These are phyloP conservation scores for Caenorhabditis brenneri DNA, from an alignment of 1,140 invertebrate species.

Conservation along the genomic window DNA sequence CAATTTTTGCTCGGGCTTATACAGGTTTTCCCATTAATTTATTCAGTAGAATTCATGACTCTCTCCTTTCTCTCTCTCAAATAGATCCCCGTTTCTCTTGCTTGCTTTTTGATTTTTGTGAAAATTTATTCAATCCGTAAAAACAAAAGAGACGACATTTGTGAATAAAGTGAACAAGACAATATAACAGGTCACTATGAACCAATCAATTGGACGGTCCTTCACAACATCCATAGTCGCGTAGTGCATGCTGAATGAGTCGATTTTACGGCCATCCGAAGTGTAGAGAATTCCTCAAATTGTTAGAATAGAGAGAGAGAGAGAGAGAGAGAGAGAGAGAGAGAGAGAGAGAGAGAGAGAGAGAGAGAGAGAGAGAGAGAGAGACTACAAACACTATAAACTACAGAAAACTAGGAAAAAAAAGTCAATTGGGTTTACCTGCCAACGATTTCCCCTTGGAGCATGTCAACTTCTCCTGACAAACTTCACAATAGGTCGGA, in stretches of 20 bases:
- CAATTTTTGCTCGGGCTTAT: background rate
- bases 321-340: too few species aligned
- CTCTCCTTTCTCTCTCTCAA: background rate
- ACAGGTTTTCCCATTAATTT: background rate
- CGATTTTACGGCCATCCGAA: background rate
- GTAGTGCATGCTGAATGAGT: background rate
- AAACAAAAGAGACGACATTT: background rate
- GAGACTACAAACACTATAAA: too few species aligned
- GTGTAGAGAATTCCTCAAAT: background rate
- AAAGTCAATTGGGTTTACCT: background rate
- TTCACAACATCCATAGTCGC: background rate
- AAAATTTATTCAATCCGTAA: conserved; percentile 2
- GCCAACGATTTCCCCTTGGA: background rate
- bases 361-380: too few species aligned
- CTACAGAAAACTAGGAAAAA: too few species aligned
- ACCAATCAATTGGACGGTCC: background rate
- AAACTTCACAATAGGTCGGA: background rate
- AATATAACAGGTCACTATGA: background rate
- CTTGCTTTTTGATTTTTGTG: background rate
- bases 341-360: too few species aligned
- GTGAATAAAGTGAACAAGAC: background rate
- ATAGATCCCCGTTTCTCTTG: background rate
- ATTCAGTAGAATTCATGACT: conserved; percentile 15
- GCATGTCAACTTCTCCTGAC: background rate
- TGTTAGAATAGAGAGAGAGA: too few species aligned